These are phyloP conservation scores for Silurus asotus DNA, from an alignment of 2,113 vertebrate species.

Conservation along the genomic window DNA sequence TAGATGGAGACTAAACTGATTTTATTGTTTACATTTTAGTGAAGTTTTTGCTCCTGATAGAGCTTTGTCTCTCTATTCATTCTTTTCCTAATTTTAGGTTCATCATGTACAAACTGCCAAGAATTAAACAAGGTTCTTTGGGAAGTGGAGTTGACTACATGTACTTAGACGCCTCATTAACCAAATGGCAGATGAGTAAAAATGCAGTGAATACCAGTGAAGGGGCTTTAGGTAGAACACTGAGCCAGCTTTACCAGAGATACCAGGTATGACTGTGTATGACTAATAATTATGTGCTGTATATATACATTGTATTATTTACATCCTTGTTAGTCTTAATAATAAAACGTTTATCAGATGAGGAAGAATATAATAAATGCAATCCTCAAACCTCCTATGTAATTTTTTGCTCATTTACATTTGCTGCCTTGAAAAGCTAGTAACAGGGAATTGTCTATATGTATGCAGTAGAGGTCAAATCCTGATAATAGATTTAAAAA, in stretches of 20 bases:
- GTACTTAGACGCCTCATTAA: constrained; percentile 80
- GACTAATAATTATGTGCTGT: not conserved
- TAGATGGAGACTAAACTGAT: constrained; percentile 66
- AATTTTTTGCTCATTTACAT: too few relatives aligned
- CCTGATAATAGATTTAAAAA: too few relatives aligned
- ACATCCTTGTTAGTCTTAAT: too few relatives aligned
- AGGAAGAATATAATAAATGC: too few relatives aligned
- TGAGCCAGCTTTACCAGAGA: constrained; percentile 80
- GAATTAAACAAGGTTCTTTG: constrained; percentile 61
- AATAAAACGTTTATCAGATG: too few relatives aligned
- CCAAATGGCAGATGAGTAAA: constrained; percentile 76
- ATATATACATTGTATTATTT: not conserved
- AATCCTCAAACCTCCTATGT: too few relatives aligned
- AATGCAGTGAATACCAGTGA: constrained; percentile 77
- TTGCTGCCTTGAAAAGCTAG: too few relatives aligned
- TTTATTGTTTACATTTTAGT: not conserved
- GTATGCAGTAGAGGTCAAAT: too few relatives aligned
- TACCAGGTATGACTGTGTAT: constrained; percentile 71
- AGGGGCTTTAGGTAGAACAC: constrained; percentile 76
- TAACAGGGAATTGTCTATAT: too few relatives aligned
- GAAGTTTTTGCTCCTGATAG: not conserved
- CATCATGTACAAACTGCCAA: constrained; percentile 86
- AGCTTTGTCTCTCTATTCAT: constrained; percentile 15
- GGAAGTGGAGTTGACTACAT: constrained; percentile 84
- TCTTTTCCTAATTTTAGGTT: constrained; percentile 74